Evolutionary conservation across 1,140 invertebrate species (phyloP), one percentile per base, ranked within the genome.

Genomic region (Platyscapa corneri): DNA sequence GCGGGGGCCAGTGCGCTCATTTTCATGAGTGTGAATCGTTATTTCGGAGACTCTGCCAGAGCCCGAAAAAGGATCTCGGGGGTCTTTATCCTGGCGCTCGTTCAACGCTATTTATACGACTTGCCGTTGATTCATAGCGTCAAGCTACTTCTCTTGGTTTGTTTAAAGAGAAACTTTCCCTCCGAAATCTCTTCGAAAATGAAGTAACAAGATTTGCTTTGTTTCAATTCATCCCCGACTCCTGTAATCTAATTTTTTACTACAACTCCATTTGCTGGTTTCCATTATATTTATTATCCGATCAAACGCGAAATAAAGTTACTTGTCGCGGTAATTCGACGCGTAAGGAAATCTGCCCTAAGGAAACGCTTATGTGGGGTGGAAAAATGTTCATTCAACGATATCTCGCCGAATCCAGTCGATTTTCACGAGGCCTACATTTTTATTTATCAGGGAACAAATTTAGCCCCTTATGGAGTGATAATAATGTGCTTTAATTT

Each of bases 211-310:
- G 1, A 39, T 70, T 37, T 14, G 37, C 67, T 70, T 70, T 70
- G 67, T 70, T 70, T 42, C 70, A 3, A 46, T 46, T 46, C 12
- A 74, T n/a, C 70, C 1, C 10, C 18, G 16, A 32, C 0, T 18
- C 18, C 8, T 16, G 20, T 74, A 37, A 74, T 74, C 70, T 74
- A 74, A 74, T 74, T 74, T 74, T 72, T 42, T 74, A 74, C 20
- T 42, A 30, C 39, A n/a, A 74, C 37, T 74, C 23, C 12, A 42
- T 39, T 42, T 74, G 1, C 39, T 3, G 16, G 37, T 18, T n/a
- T n/a, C n/a, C n/a, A 74, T 42, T 42, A n/a, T 37, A 42, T 74
- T 74, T 42, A 42, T 32, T n/a, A 74, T 34, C 12, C 20, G 23
- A 74, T 42, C 70, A 7, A 37, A 42, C 6, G 20, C n/a, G 16